Conservation (phyloP, 2,888 invertebrate genomes). For the Tetragonula carbonaria region DNA sequence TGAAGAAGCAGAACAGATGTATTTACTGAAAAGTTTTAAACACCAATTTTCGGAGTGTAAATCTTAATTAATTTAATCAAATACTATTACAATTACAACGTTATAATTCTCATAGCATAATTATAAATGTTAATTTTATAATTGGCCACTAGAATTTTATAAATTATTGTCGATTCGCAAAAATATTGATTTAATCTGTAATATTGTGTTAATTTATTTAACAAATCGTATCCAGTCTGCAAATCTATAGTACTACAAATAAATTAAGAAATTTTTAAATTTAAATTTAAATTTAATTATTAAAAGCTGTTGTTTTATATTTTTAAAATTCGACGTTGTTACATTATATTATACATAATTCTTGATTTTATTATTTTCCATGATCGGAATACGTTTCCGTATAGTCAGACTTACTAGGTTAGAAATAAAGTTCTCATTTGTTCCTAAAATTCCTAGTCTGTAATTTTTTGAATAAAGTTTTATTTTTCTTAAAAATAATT, state of each 20-base stretch:
- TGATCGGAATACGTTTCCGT: too few relatives aligned
- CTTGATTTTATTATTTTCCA: too few relatives aligned
- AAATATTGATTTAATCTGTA: background rate
- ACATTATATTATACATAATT: background rate
- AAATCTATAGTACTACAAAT: background rate
- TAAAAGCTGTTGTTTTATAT: background rate
- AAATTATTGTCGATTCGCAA: background rate
- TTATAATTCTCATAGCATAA: background rate
- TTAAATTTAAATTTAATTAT: background rate
- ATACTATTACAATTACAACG: background rate
- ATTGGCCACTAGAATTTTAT: background rate
- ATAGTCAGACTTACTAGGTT: too few relatives aligned
- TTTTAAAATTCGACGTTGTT: background rate
- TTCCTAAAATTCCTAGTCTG: too few relatives aligned
- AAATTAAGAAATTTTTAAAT: background rate
- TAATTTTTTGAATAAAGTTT: too few relatives aligned
- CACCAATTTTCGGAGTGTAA: background rate
- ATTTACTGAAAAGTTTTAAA: background rate
- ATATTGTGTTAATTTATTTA: background rate
- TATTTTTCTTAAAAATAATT: too few relatives aligned
- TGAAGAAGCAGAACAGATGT: background rate
- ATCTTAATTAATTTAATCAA: background rate
- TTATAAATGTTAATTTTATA: background rate
- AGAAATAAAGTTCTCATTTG: too few relatives aligned
- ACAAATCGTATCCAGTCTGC: too few relatives aligned